Evolutionary conservation across 1,140 invertebrate species (phyloP).

Genomic region (Coenobita brevimanus): DNA sequence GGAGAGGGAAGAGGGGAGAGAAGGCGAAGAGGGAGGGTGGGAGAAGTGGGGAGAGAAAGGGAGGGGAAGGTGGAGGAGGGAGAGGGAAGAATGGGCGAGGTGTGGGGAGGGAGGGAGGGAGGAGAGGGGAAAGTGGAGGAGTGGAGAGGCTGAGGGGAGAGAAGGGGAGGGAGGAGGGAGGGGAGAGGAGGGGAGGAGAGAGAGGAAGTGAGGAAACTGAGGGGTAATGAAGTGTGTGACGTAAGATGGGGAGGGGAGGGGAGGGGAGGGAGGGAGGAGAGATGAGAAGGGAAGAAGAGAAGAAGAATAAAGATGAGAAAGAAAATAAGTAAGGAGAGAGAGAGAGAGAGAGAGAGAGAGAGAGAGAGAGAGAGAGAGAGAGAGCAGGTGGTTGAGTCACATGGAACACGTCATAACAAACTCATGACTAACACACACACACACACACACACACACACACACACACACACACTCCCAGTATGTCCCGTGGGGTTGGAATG

Average conservation of each 20-base stretch:
- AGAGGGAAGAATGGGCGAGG: neutral
- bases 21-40: neutral
- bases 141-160: neutral
- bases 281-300: neutral
- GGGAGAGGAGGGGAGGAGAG: neutral
- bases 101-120: neutral
- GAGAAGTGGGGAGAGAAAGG: neutral
- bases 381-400: no score
- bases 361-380: neutral
- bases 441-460: no score
- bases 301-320: neutral
- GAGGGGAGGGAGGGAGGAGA: neutral
- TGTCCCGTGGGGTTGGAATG: no score
- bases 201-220: no score
- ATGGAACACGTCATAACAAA: no score
- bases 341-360: slow-evolving; percentile 22
- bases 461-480: no score
- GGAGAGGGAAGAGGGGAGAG: neutral
- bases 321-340: neutral
- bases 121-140: no score
- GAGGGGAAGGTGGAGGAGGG: neutral
- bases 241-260: neutral
- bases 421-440: no score
- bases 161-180: neutral
- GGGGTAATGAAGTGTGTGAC: neutral